Percentiles rank a stretch among this genome's conserved stretches.
phyloP scores from a whole-genome alignment of 2,888 invertebrate species.

The Schizaphis graminum region DNA sequence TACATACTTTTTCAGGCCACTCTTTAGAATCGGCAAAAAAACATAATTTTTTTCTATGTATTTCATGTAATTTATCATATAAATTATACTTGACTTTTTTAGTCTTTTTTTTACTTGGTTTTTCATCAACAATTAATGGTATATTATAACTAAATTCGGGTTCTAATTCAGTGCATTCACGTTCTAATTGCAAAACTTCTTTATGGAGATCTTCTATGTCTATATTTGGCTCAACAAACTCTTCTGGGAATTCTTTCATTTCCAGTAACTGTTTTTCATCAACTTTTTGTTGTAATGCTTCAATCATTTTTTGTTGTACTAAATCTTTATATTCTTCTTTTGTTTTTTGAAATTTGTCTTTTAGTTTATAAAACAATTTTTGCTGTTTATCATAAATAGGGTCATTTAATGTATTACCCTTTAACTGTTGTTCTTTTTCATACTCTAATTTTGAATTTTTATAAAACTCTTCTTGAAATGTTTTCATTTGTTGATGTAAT shows the following conservation, averaged over 20 bases:
- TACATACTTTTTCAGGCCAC: slow-evolving; percentile 44
- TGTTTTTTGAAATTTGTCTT: slow-evolving; percentile 12
- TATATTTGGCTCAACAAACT: not conserved
- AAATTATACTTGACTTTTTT: slow-evolving; percentile 15
- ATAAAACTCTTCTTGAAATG: slow-evolving; percentile 40
- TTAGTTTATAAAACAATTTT: slow-evolving; percentile 42
- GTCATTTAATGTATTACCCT: slow-evolving; percentile 10
- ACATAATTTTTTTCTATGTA: slow-evolving; percentile 32
- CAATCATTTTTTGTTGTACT: slow-evolving; percentile 27
- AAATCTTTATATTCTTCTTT: slow-evolving; percentile 43
- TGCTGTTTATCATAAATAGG: slow-evolving; percentile 16
- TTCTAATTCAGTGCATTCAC: slow-evolving; percentile 20
- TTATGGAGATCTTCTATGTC: slow-evolving; percentile 8
- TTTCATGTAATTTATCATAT: slow-evolving; percentile 32
- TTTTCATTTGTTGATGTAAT: slow-evolving; percentile 28
- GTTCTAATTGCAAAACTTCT: slow-evolving; percentile 31
- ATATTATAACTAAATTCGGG: slow-evolving; percentile 41
- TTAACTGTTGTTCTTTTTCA: slow-evolving; percentile 34
- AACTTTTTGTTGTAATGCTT: slow-evolving; percentile 15
- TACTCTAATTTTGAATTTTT: slow-evolving; percentile 40
- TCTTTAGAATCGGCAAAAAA: slow-evolving; percentile 32
- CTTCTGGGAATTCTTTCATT: slow-evolving; percentile 20
- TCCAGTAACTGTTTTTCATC: slow-evolving; percentile 5
- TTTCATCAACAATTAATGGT: slow-evolving; percentile 23
- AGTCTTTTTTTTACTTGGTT: not conserved